These are phyloP conservation scores for Rhopalosiphum nymphaeae DNA, from an alignment of 2,888 invertebrate genomes.

Conservation along the genomic window DNA sequence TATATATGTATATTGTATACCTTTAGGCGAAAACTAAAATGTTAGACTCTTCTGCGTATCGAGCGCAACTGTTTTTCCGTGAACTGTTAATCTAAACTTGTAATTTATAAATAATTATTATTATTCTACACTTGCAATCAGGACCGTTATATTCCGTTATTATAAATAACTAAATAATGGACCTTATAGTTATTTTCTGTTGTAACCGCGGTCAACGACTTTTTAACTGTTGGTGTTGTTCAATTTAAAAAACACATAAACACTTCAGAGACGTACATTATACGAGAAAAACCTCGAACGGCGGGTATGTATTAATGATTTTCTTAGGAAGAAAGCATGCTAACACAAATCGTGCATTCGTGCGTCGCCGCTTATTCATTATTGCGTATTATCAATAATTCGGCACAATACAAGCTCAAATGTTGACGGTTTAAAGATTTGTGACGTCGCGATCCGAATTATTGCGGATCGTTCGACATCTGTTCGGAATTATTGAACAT, in stretches of 20 bases:
- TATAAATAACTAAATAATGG: not conserved
- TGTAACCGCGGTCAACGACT: not conserved
- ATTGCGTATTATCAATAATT: not conserved
- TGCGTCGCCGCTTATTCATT: not conserved
- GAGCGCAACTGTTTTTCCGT: not conserved
- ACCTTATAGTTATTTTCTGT: not conserved
- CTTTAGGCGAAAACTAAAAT: not conserved
- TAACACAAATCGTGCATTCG: not conserved
- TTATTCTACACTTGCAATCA: no score
- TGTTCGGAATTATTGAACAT: not conserved
- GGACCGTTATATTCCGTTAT: not conserved
- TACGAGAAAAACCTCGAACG: not conserved
- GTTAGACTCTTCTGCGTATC: not conserved
- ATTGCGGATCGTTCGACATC: not conserved
- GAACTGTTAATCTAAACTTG: not conserved
- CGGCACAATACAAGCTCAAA: not conserved
- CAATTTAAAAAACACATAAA: not conserved
- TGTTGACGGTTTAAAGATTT: not conserved
- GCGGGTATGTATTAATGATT: not conserved
- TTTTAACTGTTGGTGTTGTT: not conserved
- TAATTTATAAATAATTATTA: not conserved
- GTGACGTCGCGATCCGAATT: not conserved
- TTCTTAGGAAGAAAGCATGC: not conserved
- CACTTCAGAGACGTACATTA: not conserved
- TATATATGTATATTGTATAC: not conserved